These are phyloP conservation scores for Neomorphus geoffroyi DNA, from an alignment of 2,797 vertebrate species.

Conservation along the genomic window DNA sequence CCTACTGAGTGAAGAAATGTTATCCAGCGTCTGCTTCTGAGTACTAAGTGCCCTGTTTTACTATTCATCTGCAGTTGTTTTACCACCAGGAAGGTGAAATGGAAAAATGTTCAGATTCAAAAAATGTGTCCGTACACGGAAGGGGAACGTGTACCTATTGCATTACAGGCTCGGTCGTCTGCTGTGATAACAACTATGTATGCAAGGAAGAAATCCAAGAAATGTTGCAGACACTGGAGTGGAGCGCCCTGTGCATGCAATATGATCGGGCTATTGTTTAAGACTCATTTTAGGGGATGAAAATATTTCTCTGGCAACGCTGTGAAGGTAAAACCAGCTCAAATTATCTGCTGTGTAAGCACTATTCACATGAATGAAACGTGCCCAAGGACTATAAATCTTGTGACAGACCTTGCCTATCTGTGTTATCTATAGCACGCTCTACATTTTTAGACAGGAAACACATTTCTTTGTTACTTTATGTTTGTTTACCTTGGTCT, in stretches of 20 bases:
- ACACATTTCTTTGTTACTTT: slow-evolving; percentile 21
- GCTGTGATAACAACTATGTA: background rate
- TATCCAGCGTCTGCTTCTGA: background rate
- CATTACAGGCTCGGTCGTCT: background rate
- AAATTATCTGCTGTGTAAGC: slow-evolving; percentile 53
- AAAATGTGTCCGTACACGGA: background rate
- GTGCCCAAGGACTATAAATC: slow-evolving; percentile 7
- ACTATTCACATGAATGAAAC: slow-evolving; percentile 24
- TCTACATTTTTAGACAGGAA: background rate
- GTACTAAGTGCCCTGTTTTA: background rate
- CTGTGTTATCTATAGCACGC: background rate
- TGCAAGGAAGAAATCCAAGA: background rate
- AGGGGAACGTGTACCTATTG: background rate
- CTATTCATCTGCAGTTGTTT: background rate
- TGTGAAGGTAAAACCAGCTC: slow-evolving; percentile 15
- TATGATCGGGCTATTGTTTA: background rate
- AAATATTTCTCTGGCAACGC: background rate
- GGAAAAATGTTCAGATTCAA: background rate
- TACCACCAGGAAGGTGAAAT: background rate
- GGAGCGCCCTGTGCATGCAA: background rate
- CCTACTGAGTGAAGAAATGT: background rate
- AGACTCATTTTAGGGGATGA: background rate
- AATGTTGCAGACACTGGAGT: background rate
- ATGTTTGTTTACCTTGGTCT: slow-evolving; percentile 22
- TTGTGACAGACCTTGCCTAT: background rate